phyloP scores from a whole-genome alignment of 2,113 vertebrate genomes.

The Dascyllus trimaculatus region DNA sequence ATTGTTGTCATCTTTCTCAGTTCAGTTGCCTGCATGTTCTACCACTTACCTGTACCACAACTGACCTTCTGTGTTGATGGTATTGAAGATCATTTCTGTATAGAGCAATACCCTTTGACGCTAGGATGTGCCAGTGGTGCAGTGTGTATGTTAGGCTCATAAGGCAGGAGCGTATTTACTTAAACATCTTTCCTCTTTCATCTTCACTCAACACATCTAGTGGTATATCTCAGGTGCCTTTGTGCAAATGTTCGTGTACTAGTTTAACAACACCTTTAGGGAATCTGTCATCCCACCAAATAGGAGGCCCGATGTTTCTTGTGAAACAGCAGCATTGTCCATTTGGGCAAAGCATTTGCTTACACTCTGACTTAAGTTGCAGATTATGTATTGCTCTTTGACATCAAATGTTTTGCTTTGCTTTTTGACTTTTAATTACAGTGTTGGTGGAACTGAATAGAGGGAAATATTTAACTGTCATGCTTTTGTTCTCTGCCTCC shows the following conservation, averaged over 20 bases:
- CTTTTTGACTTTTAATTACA: not conserved
- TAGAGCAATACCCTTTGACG: too few species aligned
- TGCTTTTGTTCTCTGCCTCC: not conserved
- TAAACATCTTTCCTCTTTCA: too few species aligned
- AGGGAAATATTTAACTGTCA: not conserved
- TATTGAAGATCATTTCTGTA: too few species aligned
- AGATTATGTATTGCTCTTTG: not conserved
- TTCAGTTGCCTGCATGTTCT: too few species aligned
- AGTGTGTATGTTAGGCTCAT: not conserved
- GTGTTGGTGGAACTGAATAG: not conserved
- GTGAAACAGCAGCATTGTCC: not conserved
- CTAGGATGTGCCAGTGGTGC: too few species aligned
- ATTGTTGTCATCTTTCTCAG: too few species aligned
- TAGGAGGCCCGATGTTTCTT: not conserved
- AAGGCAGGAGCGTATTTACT: not conserved
- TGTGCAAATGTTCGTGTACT: constrained; percentile 12
- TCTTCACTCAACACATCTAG: too few species aligned
- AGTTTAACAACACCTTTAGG: not conserved
- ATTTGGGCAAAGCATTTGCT: not conserved
- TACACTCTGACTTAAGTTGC: not conserved
- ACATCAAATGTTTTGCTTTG: not conserved
- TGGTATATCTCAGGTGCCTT: not conserved
- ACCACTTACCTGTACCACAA: too few species aligned
- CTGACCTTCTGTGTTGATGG: too few species aligned
- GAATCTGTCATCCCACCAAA: not conserved